Evolutionary conservation across 2,113 vertebrate genomes (phyloP).

Genomic region (Hepsetus odoe): DNA sequence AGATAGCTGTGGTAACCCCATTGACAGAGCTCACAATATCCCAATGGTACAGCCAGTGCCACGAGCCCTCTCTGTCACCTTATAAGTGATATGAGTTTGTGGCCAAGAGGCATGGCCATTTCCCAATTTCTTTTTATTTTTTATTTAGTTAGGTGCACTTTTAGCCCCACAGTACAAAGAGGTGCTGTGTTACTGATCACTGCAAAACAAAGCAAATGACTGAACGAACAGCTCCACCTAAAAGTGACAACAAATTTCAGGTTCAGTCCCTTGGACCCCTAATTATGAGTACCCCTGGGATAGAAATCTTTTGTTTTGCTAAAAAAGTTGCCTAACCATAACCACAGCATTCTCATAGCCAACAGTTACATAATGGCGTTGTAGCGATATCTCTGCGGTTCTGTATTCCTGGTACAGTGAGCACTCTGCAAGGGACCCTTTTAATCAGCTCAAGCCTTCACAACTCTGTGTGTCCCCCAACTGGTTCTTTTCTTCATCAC

Average conservation of each 20-base stretch:
- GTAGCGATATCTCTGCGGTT: neutral
- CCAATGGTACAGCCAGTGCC: too few species aligned
- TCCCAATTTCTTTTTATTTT: neutral
- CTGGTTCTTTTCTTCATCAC: slow-evolving; percentile 14
- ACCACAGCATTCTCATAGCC: neutral
- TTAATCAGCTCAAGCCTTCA: slow-evolving; percentile 20
- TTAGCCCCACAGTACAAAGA: neutral
- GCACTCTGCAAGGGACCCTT: neutral
- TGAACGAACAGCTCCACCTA: neutral
- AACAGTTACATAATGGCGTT: neutral
- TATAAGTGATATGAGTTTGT: too few species aligned
- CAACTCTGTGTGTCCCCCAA: slow-evolving; percentile 21
- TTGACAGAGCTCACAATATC: too few species aligned
- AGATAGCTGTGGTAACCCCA: too few species aligned
- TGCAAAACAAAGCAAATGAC: neutral
- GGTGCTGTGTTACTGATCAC: neutral
- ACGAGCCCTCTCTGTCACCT: too few species aligned
- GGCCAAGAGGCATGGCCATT: neutral
- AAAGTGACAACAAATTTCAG: neutral
- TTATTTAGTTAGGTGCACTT: neutral
- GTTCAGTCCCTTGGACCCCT: neutral
- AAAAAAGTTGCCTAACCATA: neutral
- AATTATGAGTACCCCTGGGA: neutral
- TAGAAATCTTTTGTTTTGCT: neutral
- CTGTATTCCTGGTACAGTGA: neutral